Evolutionary conservation across 2,797 vertebrate genomes (phyloP), one percentile per base, ranked within the genome.

Genomic region (Cottoperca gobio): DNA sequence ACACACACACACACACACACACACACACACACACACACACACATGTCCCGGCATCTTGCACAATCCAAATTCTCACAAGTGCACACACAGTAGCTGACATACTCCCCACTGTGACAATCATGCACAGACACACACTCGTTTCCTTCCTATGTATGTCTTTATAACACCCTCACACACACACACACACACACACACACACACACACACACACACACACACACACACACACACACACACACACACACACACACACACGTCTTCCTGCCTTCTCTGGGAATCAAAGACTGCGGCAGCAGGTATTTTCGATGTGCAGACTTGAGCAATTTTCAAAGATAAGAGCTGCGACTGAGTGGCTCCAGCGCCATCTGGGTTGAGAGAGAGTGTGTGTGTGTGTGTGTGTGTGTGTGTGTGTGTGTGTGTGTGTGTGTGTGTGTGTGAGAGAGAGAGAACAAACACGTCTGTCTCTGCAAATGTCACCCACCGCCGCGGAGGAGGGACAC

Each of bases 261-360:
- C 53, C 73, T 64, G 73, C 62, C 78, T 77, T 80, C 76, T 63
- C 26, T 0, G 71, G 69, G 78, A 82, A 72, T 82, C 66, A 78
- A 83, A 79, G 76, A 70, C 76, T 60, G 83, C 46, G 4, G 78
- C 80, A 81, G 79, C 73, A 86, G 87, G 86, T 89, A 81, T 76
- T 90, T 83, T 73, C 28, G 17, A 82, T 37, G 63, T 73, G 77
- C 84, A 84, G 84, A 87, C 87, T 87, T 82, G 83, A 88, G 78
- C 83, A 80, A 81, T 86, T 88, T 87, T 86, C 76, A 74, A 77
- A 88, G 86, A 89, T 90, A 87, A 87, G 86, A 85, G 81, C 79
- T 77, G 60, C 61, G 75, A 81, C 85, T 84, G 85, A 87, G 88
- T 82, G 80, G 67, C 71, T 89, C n/a, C 70, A 65, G 50, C 13